Evolutionary conservation across 2,797 vertebrate genomes (phyloP).

Genomic region (Helostoma temminkii): DNA sequence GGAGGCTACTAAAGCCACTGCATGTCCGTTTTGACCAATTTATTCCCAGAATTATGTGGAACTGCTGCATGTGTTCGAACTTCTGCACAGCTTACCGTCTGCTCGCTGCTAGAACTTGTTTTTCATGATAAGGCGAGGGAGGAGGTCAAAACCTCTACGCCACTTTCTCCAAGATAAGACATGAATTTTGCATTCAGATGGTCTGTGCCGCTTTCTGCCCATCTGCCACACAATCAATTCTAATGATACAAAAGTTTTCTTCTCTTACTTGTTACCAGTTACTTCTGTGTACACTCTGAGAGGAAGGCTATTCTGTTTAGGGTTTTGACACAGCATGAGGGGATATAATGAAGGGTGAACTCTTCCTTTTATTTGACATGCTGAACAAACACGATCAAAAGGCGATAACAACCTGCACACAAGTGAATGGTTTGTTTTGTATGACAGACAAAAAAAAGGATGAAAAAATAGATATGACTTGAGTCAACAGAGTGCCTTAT

Average conservation of each 20-base stretch:
- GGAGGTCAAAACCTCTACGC: slow-evolving; percentile 40
- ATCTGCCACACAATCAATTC: slow-evolving; percentile 32
- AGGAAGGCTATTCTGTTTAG: background rate
- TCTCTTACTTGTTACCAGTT: background rate
- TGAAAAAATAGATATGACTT: background rate
- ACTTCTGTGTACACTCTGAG: slow-evolving; percentile 4
- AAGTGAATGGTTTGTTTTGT: background rate
- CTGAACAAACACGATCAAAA: background rate
- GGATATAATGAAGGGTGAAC: background rate
- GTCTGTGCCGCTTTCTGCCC: slow-evolving; percentile 12
- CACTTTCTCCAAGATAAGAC: slow-evolving; percentile 58
- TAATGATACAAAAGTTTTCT: slow-evolving; percentile 26
- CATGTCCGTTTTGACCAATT: slow-evolving; percentile 7
- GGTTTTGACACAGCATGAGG: background rate
- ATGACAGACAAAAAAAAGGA: background rate
- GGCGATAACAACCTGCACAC: background rate
- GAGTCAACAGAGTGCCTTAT: background rate
- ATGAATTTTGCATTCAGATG: slow-evolving; percentile 39
- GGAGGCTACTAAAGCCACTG: background rate
- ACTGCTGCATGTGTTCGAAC: slow-evolving; percentile 7
- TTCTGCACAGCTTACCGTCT: slow-evolving; percentile 26
- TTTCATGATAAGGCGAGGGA: slow-evolving; percentile 65
- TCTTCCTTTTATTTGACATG: background rate
- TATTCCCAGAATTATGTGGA: slow-evolving; percentile 12
- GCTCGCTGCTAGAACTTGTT: slow-evolving; percentile 35